Conservation (phyloP, 2,113 vertebrate genomes). For the Hypomesus transpacificus region DNA sequence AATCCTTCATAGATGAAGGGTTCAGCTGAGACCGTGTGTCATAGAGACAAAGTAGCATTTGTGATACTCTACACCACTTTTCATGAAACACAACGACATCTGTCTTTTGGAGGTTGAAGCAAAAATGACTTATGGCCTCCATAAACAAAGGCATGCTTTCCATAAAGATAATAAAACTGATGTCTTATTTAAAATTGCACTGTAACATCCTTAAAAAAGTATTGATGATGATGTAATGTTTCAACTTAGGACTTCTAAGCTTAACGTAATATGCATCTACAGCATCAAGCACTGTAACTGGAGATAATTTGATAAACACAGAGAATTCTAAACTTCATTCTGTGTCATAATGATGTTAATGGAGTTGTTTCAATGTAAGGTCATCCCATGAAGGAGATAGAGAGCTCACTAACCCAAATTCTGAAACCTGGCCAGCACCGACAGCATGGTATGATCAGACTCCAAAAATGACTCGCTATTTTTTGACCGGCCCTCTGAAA, state of each 20-base stretch:
- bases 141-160: not conserved
- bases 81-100: constrained; percentile 19
- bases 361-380: not conserved
- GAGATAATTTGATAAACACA: not conserved
- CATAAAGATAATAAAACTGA: not conserved
- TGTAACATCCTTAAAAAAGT: not conserved
- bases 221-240: not conserved
- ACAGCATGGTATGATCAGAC: not conserved
- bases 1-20: not conserved
- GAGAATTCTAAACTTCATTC: not conserved
- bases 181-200: not conserved
- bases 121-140: constrained; percentile 2
- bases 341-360: not conserved
- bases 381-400: too few species aligned
- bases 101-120: constrained; percentile 7
- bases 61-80: constrained; percentile 19
- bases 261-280: too few species aligned
- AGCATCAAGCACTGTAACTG: not conserved
- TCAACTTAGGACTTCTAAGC: too few species aligned
- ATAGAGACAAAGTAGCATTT: not conserved
- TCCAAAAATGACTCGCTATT: constrained; percentile 29
- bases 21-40: not conserved
- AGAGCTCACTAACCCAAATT: constrained; percentile 14
- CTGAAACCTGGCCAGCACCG: constrained; percentile 14
- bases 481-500: constrained; percentile 3